These are phyloP conservation scores for Ptilonorhynchus violaceus DNA, from an alignment of 2,113 vertebrate genomes.

Conservation along the genomic window DNA sequence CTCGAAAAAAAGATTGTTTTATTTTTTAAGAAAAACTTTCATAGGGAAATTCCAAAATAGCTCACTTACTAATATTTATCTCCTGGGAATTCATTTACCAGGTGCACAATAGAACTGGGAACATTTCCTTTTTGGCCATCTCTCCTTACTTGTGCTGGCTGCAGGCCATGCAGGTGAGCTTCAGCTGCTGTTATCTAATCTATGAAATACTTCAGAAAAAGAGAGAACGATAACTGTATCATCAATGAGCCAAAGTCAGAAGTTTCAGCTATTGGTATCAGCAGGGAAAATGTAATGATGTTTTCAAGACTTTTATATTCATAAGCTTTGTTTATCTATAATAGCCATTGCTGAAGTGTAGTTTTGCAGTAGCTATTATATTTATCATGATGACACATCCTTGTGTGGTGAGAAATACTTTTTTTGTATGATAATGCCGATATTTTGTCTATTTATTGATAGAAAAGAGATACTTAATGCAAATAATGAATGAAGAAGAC, in stretches of 20 bases:
- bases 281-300: background rate
- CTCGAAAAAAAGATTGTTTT: background rate
- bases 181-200: constrained; percentile 30
- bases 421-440: background rate
- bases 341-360: background rate
- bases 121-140: constrained; percentile 39
- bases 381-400: background rate
- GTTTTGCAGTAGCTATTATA: background rate
- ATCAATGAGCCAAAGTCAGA: background rate
- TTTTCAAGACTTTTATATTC: background rate
- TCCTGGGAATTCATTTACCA: constrained; percentile 3
- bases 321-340: background rate
- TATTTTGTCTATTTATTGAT: background rate
- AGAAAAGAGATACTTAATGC: background rate
- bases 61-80: background rate
- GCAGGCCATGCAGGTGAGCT: constrained; percentile 10
- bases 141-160: background rate
- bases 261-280: background rate
- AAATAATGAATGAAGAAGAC: background rate
- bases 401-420: background rate
- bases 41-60: background rate
- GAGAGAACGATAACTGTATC: background rate
- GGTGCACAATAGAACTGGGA: background rate
- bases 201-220: background rate
- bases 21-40: background rate